Percentiles rank a stretch among this genome's conserved stretches.
phyloP scores from a whole-genome alignment of 23 tunicate genomes.

The Corella eumyota region DNA sequence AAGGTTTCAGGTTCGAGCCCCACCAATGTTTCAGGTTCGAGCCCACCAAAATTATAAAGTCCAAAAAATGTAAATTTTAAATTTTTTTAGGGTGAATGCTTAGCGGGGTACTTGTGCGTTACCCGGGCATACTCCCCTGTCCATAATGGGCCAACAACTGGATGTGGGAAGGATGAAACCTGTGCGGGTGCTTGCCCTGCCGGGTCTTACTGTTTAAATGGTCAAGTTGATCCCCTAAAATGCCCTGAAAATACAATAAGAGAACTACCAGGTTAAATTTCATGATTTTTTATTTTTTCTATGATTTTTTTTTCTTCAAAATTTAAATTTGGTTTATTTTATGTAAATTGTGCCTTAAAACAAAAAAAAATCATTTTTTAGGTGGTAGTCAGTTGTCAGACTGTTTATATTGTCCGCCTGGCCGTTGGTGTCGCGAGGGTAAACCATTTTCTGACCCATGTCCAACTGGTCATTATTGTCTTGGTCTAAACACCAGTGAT shows the following conservation, averaged over 20 bases:
- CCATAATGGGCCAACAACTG: slow-evolving; percentile 10
- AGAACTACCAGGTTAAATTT: slow-evolving; percentile 51
- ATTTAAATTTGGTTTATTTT: background rate
- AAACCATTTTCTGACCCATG: slow-evolving; percentile 68
- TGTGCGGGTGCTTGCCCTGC: slow-evolving; percentile 98
- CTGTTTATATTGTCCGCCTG: slow-evolving; percentile 71
- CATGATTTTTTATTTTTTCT: slow-evolving; percentile 3
- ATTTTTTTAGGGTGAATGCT: slow-evolving; percentile 60
- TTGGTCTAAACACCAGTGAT: slow-evolving; percentile 50
- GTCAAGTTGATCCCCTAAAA: slow-evolving; percentile 38
- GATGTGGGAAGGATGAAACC: slow-evolving; percentile 39
- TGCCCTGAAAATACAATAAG: slow-evolving; percentile 90
- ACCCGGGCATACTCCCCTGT: slow-evolving; percentile 64
- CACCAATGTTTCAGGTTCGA: too few species aligned
- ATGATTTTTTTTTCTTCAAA: slow-evolving; percentile 1
- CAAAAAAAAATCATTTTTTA: slow-evolving; percentile 5
- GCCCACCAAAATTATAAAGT: too few species aligned
- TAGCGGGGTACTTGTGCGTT: slow-evolving; percentile 67
- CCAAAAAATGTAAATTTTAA: too few species aligned
- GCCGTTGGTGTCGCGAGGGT: slow-evolving; percentile 76
- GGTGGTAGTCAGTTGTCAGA: slow-evolving; percentile 64
- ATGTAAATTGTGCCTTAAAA: background rate
- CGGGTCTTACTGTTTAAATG: slow-evolving; percentile 70
- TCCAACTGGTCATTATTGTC: slow-evolving; percentile 82
- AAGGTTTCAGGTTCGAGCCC: too few species aligned